phyloP scores from a whole-genome alignment of 2,113 vertebrate genomes.

The Chroicocephalus ridibundus region DNA sequence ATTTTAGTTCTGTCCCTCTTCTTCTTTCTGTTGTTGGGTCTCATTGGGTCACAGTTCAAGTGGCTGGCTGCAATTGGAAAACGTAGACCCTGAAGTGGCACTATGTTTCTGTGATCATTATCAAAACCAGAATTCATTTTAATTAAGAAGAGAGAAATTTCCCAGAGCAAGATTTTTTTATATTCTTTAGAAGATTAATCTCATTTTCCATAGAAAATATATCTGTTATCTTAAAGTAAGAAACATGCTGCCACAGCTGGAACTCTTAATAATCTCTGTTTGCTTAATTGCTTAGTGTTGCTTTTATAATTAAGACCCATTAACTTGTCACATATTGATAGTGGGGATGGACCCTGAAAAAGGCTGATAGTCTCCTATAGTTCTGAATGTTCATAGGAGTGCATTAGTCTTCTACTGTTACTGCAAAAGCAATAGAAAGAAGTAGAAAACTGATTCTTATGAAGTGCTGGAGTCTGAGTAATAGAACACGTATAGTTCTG shows the following conservation, averaged over 20 bases:
- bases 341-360: constrained; percentile 52
- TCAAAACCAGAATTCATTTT: neutral
- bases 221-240: constrained; percentile 15
- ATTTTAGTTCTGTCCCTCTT: neutral
- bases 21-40: neutral
- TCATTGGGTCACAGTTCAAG: neutral
- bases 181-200: constrained; percentile 28
- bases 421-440: neutral
- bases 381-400: neutral
- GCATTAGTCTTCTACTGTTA: neutral
- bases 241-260: neutral
- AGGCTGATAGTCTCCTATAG: neutral
- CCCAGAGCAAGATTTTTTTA: neutral
- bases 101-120: neutral
- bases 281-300: constrained; percentile 65
- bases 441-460: neutral
- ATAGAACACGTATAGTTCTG: neutral
- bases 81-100: neutral
- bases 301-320: constrained; percentile 67
- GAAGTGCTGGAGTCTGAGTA: neutral
- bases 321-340: constrained; percentile 65
- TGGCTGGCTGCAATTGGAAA: neutral
- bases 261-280: constrained; percentile 41
- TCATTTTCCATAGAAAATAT: neutral
- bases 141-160: neutral